Evolutionary conservation across 2,797 vertebrate species (phyloP).

Genomic region (Merluccius polli): DNA sequence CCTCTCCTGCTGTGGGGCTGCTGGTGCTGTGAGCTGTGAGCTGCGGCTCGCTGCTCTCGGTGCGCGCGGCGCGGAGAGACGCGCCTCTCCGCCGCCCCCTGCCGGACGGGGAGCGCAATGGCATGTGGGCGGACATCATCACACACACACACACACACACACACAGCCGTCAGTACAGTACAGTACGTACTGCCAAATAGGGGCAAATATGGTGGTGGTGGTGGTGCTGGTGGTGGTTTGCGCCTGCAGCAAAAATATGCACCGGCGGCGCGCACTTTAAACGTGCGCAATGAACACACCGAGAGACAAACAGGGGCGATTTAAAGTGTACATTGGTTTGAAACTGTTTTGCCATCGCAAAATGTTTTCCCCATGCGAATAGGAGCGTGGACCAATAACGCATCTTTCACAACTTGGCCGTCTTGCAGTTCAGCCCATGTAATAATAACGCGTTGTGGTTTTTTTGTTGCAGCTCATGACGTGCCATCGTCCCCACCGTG

Average conservation of each 20-base stretch:
- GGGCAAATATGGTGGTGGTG: slow-evolving; percentile 69
- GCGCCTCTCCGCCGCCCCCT: slow-evolving; percentile 45
- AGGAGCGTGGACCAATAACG: not conserved
- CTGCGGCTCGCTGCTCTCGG: not conserved
- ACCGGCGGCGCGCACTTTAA: not conserved
- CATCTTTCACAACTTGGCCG: not conserved
- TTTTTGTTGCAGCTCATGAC: not conserved
- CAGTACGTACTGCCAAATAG: slow-evolving; percentile 63
- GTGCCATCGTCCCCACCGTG: not conserved
- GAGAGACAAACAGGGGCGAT: not conserved
- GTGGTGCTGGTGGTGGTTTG: slow-evolving; percentile 52
- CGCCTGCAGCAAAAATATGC: slow-evolving; percentile 13
- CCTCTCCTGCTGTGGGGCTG: slow-evolving; percentile 4
- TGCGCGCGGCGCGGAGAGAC: slow-evolving; percentile 9
- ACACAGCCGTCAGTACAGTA: slow-evolving; percentile 24
- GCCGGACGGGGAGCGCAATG: slow-evolving; percentile 12
- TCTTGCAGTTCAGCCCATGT: not conserved
- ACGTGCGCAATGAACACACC: not conserved
- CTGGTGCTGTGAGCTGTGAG: slow-evolving; percentile 1
- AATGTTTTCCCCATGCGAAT: not conserved
- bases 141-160: slow-evolving; percentile 33
- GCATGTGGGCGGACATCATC: slow-evolving; percentile 35
- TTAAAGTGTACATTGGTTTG: not conserved
- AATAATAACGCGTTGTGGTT: not conserved
- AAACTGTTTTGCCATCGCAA: not conserved